Evolutionary conservation across 2,888 invertebrate species (phyloP), one percentile per base, ranked within the genome.

Genomic region (Brachypalpus laphriformis): DNA sequence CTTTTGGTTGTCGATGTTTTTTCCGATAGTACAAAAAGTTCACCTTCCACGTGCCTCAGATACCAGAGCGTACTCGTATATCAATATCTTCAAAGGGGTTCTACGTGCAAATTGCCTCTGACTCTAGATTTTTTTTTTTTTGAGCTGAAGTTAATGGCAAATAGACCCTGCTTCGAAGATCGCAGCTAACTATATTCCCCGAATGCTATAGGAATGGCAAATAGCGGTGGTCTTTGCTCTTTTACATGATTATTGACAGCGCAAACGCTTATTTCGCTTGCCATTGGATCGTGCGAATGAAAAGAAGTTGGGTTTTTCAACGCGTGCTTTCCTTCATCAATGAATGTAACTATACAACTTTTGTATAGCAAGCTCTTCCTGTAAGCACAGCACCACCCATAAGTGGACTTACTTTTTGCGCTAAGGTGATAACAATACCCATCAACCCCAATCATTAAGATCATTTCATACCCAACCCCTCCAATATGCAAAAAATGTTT

Each of bases 161-260:
- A 1, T 18, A 45, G 34, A 37, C 34, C 11, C 34, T 11, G 34
- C 11, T 37, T 18, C 16, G 16, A 18, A 18, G 45, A n/a, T 14
- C 31, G 16, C 54, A 28, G 28, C 31, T 31, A 31, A 54, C 16
- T 54, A 31, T 4, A 54, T 31, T 25, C 16, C 31, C 14, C 28
- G 28, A 25, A 31, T 54, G 16, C 31, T 54, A 16, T 54, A n/a
- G 16, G 28, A 28, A 54, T 28, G 31, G 1, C 31, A 31, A 14
- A n/a, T 54, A 5, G 31, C 31, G 4, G n/a, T 31, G 14, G 14
- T 31, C 14, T 18, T 45, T 18, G 45, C 18, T 45, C 45, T 16
- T 54, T 54, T 31, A 31, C 14, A 54, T 14, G 25, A 54, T 54
- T 31, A 54, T 54, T 54, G 31, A 54, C 54, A 54, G 28, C 18